A percentile compares a stretch with the other conserved stretches of the same genome.
These are phyloP conservation scores for Ophioderma brevispina DNA, from an alignment of 35 echinoderm and acorn worm genomes.

Conservation along the genomic window DNA sequence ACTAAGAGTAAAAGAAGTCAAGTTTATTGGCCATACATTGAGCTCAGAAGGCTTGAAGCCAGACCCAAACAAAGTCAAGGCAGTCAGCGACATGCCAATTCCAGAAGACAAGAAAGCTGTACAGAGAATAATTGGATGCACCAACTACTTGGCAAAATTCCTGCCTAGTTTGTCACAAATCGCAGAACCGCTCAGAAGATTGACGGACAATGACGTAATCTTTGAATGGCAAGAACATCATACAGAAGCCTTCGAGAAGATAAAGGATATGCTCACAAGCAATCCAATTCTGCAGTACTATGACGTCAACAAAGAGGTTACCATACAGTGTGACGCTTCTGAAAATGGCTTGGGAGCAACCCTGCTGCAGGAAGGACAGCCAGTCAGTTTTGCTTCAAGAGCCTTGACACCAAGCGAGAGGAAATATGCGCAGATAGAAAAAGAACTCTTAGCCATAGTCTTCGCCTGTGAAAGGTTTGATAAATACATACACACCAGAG, in stretches of 20 bases:
- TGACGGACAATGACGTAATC: conserved; percentile 34
- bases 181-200: conserved; percentile 47
- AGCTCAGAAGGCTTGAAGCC: background rate
- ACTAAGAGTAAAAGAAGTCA: conserved; percentile 1
- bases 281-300: conserved; percentile 58
- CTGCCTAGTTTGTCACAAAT: conserved; percentile 49
- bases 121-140: conserved; percentile 44
- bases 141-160: conserved; percentile 53
- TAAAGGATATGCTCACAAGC: conserved; percentile 37
- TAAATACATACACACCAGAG: conserved; percentile 36
- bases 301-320: conserved; percentile 27
- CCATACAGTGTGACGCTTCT: conserved; percentile 53
- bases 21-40: conserved; percentile 17
- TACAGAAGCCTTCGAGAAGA: conserved; percentile 9
- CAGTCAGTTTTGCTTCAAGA: conserved; percentile 44
- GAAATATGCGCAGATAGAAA: conserved; percentile 57
- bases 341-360: conserved; percentile 53
- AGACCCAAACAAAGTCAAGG: background rate
- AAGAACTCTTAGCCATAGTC: background rate
- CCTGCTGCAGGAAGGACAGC: conserved; percentile 55
- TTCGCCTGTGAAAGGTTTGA: conserved; percentile 55
- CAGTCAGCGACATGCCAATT: conserved; percentile 26
- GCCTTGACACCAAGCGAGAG: conserved; percentile 25
- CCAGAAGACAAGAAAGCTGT: conserved; percentile 26
- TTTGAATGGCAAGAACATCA: conserved; percentile 55